Evolutionary conservation across 2,888 invertebrate genomes (phyloP).

Genomic region (Xylota segnis): DNA sequence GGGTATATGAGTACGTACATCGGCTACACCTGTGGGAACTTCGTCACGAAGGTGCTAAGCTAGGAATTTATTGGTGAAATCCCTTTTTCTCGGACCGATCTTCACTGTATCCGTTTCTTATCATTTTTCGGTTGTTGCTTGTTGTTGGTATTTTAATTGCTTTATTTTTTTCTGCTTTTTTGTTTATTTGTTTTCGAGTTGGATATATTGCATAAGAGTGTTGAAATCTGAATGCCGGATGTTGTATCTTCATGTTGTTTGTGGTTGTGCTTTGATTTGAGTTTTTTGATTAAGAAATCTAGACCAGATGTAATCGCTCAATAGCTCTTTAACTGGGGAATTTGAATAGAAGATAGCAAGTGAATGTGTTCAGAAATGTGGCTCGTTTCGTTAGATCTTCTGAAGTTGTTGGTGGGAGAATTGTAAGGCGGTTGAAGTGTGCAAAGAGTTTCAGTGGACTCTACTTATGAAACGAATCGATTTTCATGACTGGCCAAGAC

Average conservation of each 20-base stretch:
- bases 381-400: too few relatives aligned
- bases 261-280: constrained; percentile 36
- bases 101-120: constrained; percentile 50
- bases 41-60: constrained; percentile 16
- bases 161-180: constrained; percentile 7
- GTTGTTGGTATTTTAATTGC: constrained; percentile 39
- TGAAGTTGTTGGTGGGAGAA: too few relatives aligned
- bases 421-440: too few relatives aligned
- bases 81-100: constrained; percentile 26
- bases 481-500: too few relatives aligned
- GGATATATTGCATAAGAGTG: constrained; percentile 59
- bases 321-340: neutral
- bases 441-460: too few relatives aligned
- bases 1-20: constrained; percentile 3
- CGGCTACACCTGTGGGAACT: constrained; percentile 38
- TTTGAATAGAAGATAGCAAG: neutral
- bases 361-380: too few relatives aligned
- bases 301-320: constrained; percentile 6
- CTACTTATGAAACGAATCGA: too few relatives aligned
- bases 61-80: constrained; percentile 64
- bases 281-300: constrained; percentile 24
- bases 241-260: constrained; percentile 36
- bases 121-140: constrained; percentile 14
- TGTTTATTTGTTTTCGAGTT: constrained; percentile 42
- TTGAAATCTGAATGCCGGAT: constrained; percentile 64